These are phyloP conservation scores for cat (Felis catus) DNA, from an alignment of 2,113 vertebrate species.

Conservation along the genomic window DNA sequence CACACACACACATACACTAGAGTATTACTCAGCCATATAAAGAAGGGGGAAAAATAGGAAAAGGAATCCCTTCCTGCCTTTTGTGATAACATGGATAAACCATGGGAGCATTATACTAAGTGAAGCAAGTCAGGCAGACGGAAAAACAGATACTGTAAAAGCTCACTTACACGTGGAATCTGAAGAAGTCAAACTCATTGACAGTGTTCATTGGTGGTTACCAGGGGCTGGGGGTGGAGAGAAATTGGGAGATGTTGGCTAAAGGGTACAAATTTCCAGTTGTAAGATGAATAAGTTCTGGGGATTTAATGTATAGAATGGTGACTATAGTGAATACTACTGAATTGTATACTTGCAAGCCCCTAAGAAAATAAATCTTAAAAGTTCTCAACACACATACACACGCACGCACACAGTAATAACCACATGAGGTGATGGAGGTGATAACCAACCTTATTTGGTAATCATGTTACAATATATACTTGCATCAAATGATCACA, in stretches of 20 bases:
- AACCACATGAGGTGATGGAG: neutral
- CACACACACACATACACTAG: neutral
- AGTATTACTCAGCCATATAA: neutral
- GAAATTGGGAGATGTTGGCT: neutral
- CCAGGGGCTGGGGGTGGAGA: neutral
- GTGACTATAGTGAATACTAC: neutral
- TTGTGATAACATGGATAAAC: neutral
- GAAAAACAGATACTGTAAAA: neutral
- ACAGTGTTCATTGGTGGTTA: neutral
- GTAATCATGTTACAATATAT: neutral
- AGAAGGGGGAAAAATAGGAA: neutral
- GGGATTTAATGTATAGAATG: neutral
- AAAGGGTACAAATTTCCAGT: neutral
- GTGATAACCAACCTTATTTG: neutral
- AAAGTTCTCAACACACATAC: neutral
- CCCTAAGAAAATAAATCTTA: neutral
- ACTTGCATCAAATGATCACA: neutral
- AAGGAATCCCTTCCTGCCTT: neutral
- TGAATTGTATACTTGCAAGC: neutral
- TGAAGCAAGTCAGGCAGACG: neutral
- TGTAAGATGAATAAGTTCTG: neutral
- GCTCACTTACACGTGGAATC: neutral
- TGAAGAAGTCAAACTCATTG: neutral
- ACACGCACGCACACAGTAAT: neutral
- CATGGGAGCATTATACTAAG: too few relatives aligned